Percentiles rank a stretch among this genome's conserved stretches.
Evolutionary conservation across 2,113 vertebrate species (phyloP).

Genomic region (Nestor notabilis): DNA sequence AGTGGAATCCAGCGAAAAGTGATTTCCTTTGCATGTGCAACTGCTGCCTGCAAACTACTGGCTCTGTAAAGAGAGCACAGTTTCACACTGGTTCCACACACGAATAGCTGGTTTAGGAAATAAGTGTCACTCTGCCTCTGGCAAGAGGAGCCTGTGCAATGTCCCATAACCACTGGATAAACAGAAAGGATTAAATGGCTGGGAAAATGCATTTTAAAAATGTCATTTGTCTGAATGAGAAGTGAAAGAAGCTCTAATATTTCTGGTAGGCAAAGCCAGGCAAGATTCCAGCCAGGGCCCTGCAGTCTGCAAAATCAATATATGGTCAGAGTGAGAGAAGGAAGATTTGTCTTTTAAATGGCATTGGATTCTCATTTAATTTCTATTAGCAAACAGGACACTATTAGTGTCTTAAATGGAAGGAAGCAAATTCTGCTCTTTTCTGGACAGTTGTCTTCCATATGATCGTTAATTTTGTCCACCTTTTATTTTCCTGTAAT

Average conservation of each 20-base stretch:
- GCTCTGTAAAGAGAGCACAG: background rate
- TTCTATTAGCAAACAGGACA: background rate
- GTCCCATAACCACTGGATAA: background rate
- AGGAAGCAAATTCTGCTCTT: background rate
- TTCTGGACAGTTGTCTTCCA: background rate
- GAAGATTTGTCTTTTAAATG: background rate
- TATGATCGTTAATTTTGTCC: background rate
- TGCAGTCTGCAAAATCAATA: background rate
- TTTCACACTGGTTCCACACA: background rate
- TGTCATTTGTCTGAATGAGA: background rate
- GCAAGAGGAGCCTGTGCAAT: background rate
- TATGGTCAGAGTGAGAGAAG: background rate
- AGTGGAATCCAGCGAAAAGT: background rate
- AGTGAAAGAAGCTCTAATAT: background rate
- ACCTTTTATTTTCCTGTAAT: background rate
- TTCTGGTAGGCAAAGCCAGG: background rate
- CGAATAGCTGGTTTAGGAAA: background rate
- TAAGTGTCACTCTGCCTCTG: background rate
- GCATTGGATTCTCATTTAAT: background rate
- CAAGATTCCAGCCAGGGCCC: background rate
- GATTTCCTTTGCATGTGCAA: background rate
- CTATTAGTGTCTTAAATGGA: background rate
- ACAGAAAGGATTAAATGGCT: background rate
- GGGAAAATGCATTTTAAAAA: background rate
- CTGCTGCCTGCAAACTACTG: background rate